Evolutionary conservation across 2,113 vertebrate species (phyloP).

Genomic region (Caranx ignobilis): DNA sequence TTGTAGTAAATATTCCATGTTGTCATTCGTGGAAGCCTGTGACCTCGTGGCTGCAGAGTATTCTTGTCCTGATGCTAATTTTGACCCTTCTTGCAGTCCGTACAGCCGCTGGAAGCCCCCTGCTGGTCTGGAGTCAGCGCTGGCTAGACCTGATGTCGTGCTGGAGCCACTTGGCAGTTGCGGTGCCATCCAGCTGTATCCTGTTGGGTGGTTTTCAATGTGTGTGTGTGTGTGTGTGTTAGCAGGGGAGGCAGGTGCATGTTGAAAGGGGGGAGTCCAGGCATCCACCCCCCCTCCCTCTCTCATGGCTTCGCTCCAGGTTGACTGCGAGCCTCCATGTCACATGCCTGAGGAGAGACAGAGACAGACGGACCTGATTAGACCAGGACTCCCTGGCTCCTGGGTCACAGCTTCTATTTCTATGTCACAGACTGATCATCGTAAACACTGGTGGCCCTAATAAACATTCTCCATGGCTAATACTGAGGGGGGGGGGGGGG

Average conservation of each 20-base stretch:
- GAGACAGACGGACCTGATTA: slow-evolving; percentile 61
- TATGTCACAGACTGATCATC: slow-evolving; percentile 31
- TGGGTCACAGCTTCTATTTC: slow-evolving; percentile 55
- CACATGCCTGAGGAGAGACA: slow-evolving; percentile 80
- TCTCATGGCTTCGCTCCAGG: slow-evolving; percentile 57
- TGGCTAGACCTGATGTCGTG: slow-evolving; percentile 16
- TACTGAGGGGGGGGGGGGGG: background rate
- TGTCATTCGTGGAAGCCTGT: slow-evolving; percentile 23
- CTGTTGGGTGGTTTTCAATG: slow-evolving; percentile 51
- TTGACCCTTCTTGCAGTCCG: slow-evolving; percentile 12
- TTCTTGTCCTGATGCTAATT: slow-evolving; percentile 29
- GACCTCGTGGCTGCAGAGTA: slow-evolving; percentile 12
- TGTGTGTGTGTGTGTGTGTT: background rate
- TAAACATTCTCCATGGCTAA: slow-evolving; percentile 52
- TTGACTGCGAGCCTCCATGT: slow-evolving; percentile 49
- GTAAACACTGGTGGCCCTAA: slow-evolving; percentile 55
- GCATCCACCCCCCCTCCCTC: slow-evolving; percentile 57
- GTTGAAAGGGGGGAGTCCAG: slow-evolving; percentile 36
- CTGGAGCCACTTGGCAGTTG: slow-evolving; percentile 42
- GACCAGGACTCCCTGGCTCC: slow-evolving; percentile 40
- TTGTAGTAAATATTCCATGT: slow-evolving; percentile 2
- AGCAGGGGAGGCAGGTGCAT: slow-evolving; percentile 8
- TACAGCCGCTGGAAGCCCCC: slow-evolving; percentile 9
- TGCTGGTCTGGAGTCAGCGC: slow-evolving; percentile 19
- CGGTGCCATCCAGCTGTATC: slow-evolving; percentile 60